Evolutionary conservation across 2,113 vertebrate genomes (phyloP).

Genomic region (Aphyosemion australe): DNA sequence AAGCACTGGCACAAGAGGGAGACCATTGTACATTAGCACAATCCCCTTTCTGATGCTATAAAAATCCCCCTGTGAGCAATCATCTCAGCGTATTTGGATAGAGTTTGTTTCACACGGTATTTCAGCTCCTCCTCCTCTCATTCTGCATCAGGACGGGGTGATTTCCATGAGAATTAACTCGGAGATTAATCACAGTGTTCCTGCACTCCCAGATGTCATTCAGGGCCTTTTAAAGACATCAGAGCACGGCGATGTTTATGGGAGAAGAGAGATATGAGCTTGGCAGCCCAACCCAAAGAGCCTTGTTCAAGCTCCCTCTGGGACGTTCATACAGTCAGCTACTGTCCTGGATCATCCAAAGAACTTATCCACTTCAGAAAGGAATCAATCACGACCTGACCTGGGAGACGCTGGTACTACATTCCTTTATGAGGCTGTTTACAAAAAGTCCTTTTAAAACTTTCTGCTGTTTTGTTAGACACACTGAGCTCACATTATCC

Average conservation of each 20-base stretch:
- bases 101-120: slow-evolving; percentile 71
- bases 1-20: slow-evolving; percentile 30
- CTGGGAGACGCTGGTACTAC: slow-evolving; percentile 41
- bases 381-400: slow-evolving; percentile 39
- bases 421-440: slow-evolving; percentile 24
- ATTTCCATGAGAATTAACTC: slow-evolving; percentile 80
- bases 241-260: slow-evolving; percentile 69
- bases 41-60: slow-evolving; percentile 62
- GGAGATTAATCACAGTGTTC: slow-evolving; percentile 77
- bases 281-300: slow-evolving; percentile 58
- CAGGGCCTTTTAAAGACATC: slow-evolving; percentile 79
- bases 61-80: slow-evolving; percentile 69
- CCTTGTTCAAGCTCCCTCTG: slow-evolving; percentile 64
- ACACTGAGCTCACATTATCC: too few species aligned
- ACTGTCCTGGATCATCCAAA: slow-evolving; percentile 65
- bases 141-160: slow-evolving; percentile 56
- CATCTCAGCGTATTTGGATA: slow-evolving; percentile 64
- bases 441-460: background rate
- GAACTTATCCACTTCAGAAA: slow-evolving; percentile 27
- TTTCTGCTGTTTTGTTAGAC: background rate
- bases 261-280: slow-evolving; percentile 69
- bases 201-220: slow-evolving; percentile 77
- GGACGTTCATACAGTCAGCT: slow-evolving; percentile 72
- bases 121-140: slow-evolving; percentile 60
- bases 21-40: slow-evolving; percentile 52